Evolutionary conservation across 2,797 vertebrate genomes (phyloP), one percentile per base, ranked within the genome.

Genomic region (Ptychobarbus kaznakovi): DNA sequence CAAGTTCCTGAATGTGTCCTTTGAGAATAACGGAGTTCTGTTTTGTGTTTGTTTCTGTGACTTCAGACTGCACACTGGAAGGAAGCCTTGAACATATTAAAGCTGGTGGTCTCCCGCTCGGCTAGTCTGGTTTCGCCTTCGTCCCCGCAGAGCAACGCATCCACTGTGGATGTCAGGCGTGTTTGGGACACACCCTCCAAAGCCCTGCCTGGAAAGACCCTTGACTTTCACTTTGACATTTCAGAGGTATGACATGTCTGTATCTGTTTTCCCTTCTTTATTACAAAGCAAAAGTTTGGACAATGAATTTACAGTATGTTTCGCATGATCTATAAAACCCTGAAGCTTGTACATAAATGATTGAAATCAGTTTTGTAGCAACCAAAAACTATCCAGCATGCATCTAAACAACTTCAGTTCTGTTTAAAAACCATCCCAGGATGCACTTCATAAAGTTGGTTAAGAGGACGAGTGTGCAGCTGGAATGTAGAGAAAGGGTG

Each of bases 151-250:
- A 95, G 95, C 0, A 97, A 97, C 88, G 94, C 98, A 69, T 97
- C 97, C 69, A 97, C 97, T 92, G 93, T 98, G 69, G 98, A 99
- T 91, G 96, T 98, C 89, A 97, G 97, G 92, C 95, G 97, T 56
- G 96, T 97, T 25, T 99, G 98, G 98, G 97, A 97, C 5, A 96
- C 95, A 22, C 95, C 97, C 4, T 97, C 98, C 40, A 99, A 99
- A 91, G 97, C 97, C 35, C 94, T 99, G 53, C 98, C 98, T 0
- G 98, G 98, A 13, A 99, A 99, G 93, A 99, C 98, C 1, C 94
- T 99, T 81, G 98, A 99, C 89, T 99, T 99, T 90, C 98, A 98
- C 86, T 99, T 99, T 87, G 98, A 99, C 93, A 98, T 99, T 90
- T 98, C 98, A 40, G 97, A 99, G 97, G 98, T 99, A 91, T 87